A percentile compares a stretch with the other conserved stretches of the same genome.
phyloP scores from a whole-genome alignment of 2,888 invertebrate genomes.

The Nectonema munidae region DNA sequence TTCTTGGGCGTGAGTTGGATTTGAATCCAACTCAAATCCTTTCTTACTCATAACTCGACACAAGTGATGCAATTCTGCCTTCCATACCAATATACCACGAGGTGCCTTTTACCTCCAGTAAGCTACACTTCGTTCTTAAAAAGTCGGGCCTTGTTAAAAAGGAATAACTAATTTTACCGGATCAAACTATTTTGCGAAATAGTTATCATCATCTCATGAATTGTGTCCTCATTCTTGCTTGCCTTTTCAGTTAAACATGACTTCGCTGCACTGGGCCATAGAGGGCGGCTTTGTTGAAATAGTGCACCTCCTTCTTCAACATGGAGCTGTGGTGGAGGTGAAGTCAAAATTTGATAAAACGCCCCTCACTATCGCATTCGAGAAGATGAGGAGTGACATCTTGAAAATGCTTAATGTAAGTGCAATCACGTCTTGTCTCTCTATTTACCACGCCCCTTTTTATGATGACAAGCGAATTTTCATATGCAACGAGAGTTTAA shows the following conservation, averaged over 20 bases:
- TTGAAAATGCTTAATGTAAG: conserved; percentile 8
- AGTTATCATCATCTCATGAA: background rate
- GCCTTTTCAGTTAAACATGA: conserved; percentile 39
- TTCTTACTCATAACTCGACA: no score
- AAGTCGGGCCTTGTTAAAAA: no score
- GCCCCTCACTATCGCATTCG: conserved; percentile 1
- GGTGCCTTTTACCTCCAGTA: no score
- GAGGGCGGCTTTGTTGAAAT: conserved; percentile 40
- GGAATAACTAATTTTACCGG: conserved; percentile 2
- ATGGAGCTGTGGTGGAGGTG: conserved; percentile 30
- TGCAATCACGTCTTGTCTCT: no score
- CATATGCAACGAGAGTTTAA: no score
- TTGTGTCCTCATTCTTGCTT: background rate
- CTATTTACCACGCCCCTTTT: no score
- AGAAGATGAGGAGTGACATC: background rate
- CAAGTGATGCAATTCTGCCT: no score
- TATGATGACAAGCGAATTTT: no score
- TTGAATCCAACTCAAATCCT: no score
- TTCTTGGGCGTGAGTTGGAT: no score
- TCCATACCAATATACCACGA: no score
- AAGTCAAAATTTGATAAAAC: conserved; percentile 8
- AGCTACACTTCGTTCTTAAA: no score
- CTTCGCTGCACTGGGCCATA: conserved; percentile 70
- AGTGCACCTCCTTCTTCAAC: conserved; percentile 35
- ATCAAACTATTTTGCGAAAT: conserved; percentile 6